Evolutionary conservation across 2,888 invertebrate genomes (phyloP).

Genomic region (Troides oblongomaculatus): DNA sequence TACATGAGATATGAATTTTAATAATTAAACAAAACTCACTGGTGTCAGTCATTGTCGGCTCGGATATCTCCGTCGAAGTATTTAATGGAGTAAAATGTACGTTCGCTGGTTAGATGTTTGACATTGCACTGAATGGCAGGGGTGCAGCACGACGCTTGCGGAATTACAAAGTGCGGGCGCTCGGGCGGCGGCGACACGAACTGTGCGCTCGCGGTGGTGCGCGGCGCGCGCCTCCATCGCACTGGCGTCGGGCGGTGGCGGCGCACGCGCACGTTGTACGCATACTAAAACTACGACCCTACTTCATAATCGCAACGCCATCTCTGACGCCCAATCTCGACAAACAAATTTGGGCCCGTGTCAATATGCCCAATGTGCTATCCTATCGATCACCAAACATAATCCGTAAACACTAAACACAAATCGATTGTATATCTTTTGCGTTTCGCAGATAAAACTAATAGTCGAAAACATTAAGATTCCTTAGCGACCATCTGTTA

Average conservation of each 20-base stretch:
- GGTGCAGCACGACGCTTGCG: slow-evolving; percentile 62
- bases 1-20: neutral
- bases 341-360: slow-evolving; percentile 62
- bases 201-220: slow-evolving; percentile 49
- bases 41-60: slow-evolving; percentile 49
- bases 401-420: slow-evolving; percentile 54
- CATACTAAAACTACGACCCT: slow-evolving; percentile 72
- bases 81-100: slow-evolving; percentile 24
- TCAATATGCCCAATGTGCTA: slow-evolving; percentile 65
- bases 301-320: slow-evolving; percentile 66
- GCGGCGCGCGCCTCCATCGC: slow-evolving; percentile 46
- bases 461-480: slow-evolving; percentile 52
- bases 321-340: slow-evolving; percentile 62
- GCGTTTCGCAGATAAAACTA: slow-evolving; percentile 53
- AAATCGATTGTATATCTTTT: slow-evolving; percentile 56
- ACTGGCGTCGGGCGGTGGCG: slow-evolving; percentile 64
- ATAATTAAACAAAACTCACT: slow-evolving; percentile 40
- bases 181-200: slow-evolving; percentile 45
- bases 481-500: slow-evolving; percentile 32
- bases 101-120: slow-evolving; percentile 47
- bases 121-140: slow-evolving; percentile 65
- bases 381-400: slow-evolving; percentile 69
- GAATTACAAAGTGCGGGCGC: slow-evolving; percentile 43
- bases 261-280: slow-evolving; percentile 69
- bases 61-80: slow-evolving; percentile 43